phyloP scores from a whole-genome alignment of 2,797 vertebrate genomes.

The Pygocentrus nattereri region DNA sequence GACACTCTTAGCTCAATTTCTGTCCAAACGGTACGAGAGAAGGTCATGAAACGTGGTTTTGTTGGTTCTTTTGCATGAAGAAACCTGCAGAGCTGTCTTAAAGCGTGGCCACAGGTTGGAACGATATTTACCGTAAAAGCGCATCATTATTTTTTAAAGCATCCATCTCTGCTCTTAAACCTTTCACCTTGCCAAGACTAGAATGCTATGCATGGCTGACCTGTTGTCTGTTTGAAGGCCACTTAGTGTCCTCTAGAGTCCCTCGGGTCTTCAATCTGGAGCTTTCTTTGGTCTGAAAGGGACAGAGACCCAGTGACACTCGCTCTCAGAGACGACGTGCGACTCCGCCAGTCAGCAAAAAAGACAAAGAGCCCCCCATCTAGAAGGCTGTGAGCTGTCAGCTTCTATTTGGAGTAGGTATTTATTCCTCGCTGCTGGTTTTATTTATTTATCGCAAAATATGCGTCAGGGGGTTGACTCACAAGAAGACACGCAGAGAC shows the following conservation, averaged over 20 bases:
- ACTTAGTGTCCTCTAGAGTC: slow-evolving; percentile 72
- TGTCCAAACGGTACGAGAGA: not conserved
- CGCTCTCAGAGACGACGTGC: slow-evolving; percentile 55
- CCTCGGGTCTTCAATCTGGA: slow-evolving; percentile 62
- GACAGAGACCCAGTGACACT: slow-evolving; percentile 65
- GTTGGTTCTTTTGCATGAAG: not conserved
- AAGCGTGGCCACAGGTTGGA: slow-evolving; percentile 12
- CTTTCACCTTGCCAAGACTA: slow-evolving; percentile 64
- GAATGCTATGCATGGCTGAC: slow-evolving; percentile 69
- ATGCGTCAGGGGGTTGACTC: slow-evolving; percentile 64
- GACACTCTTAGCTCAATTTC: too few relatives aligned
- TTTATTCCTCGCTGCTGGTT: slow-evolving; percentile 66
- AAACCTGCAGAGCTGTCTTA: not conserved
- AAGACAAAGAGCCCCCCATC: slow-evolving; percentile 59
- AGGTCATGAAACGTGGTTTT: slow-evolving; percentile 16
- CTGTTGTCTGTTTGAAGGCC: slow-evolving; percentile 71
- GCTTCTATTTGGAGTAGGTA: slow-evolving; percentile 70
- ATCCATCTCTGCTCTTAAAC: slow-evolving; percentile 71
- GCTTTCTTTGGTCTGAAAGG: slow-evolving; percentile 51
- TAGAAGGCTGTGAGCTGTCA: slow-evolving; percentile 70
- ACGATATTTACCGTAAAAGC: slow-evolving; percentile 63
- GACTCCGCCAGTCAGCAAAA: slow-evolving; percentile 71
- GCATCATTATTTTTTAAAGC: slow-evolving; percentile 77
- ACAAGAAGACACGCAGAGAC: slow-evolving; percentile 66
- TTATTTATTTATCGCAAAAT: slow-evolving; percentile 79